These are phyloP conservation scores for Bombyx mandarina DNA, from an alignment of 1,140 invertebrate species.

Conservation along the genomic window DNA sequence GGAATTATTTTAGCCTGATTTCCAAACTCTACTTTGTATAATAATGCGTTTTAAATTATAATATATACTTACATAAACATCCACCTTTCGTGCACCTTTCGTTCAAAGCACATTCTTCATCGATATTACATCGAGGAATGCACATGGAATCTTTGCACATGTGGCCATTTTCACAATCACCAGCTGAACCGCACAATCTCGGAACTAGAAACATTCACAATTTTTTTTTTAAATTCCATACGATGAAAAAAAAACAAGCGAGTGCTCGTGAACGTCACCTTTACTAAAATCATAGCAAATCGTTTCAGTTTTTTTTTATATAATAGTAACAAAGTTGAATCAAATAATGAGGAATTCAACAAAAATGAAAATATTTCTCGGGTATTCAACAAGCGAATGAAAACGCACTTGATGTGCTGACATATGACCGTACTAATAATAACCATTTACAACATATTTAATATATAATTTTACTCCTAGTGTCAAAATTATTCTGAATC, in stretches of 20 bases:
- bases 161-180: constrained; percentile 79
- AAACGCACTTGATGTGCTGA: too few species aligned
- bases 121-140: constrained; percentile 79
- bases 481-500: constrained; percentile 1
- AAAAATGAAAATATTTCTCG: too few species aligned
- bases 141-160: constrained; percentile 86
- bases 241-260: constrained; percentile 5
- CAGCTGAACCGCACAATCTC: constrained; percentile 78
- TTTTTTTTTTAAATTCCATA: background rate
- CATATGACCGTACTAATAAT: too few species aligned
- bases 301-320: background rate
- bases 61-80: constrained; percentile 80
- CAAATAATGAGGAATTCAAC: too few species aligned
- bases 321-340: too few species aligned
- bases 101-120: constrained; percentile 90
- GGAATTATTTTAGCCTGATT: too few species aligned
- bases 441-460: too few species aligned
- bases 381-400: too few species aligned
- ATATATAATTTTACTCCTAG: background rate
- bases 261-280: too few species aligned
- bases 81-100: constrained; percentile 87
- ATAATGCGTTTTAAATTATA: background rate
- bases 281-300: constrained; percentile 4
- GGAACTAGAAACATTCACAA: constrained; percentile 74
- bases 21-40: too few species aligned